Base-by-base conservation (phyloP, 2,113 vertebrate genomes). In the Regulus satrapa region DNA sequence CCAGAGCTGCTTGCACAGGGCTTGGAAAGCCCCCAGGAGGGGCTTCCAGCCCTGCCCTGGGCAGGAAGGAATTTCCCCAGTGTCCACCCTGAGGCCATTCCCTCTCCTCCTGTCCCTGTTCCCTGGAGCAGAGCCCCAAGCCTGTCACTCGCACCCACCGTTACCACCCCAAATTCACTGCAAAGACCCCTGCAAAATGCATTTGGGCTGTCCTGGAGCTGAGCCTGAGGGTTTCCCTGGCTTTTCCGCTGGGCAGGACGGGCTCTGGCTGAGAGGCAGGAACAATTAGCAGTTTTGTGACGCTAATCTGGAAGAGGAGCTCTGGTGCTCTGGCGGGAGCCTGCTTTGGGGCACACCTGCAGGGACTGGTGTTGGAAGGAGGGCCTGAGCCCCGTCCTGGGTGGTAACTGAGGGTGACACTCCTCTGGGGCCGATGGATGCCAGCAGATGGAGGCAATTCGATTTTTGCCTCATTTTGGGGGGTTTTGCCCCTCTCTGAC, bases 11-110 rank as follows among this genome's bases (percentile, higher is more conserved):
- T 5, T 29, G 29, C 49, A 12, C 19, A 24, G 9, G 49, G 51
- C 14, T 49, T 0, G 10, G 8, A 19, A 66, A 46, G 14, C 19
- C 41, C 23, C 7, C 49, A 24, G 34, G 28, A 18, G 59, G 51
- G 24, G 2, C 8, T 19, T 45, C 40, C n/a, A 12, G 1, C 28
- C 21, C 74, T 76, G 68, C 31, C 51, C 31, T 41, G 16, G 7
- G 34, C 51, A 25, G 0, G 43, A 1, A 17, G 41, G 10, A 56
- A 49, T 56, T 20, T 1, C 4, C 8, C 19, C 13, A 6, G 0
- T 2, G 1, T 34, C 36, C 61, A 18, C 31, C 29, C 11, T n/a
- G 69, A 8, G 18, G 29, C 18, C 0, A 3, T 56, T 64, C 16
- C 69, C 49, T 64, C 41, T 40, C 14, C 7, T 46, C n/a, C 81